These are phyloP conservation scores for Dascyllus trimaculatus DNA, from an alignment of 2,113 vertebrate genomes.

Conservation along the genomic window DNA sequence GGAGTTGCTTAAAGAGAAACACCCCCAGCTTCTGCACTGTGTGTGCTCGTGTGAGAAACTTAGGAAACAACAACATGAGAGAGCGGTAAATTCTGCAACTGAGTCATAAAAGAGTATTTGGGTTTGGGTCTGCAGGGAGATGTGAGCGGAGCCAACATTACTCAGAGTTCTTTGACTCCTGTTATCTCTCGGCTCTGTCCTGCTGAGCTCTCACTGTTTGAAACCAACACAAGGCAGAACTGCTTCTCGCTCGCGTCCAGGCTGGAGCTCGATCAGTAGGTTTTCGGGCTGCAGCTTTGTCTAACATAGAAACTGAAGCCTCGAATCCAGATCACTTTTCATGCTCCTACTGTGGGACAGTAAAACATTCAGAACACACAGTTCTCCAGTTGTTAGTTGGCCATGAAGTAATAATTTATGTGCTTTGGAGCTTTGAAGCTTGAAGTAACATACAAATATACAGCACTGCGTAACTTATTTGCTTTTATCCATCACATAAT, in stretches of 20 bases:
- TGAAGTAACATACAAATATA: too few species aligned
- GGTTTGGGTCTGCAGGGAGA: conserved; percentile 32
- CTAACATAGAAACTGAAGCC: neutral
- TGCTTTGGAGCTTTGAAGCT: neutral
- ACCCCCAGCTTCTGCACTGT: neutral
- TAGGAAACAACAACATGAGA: conserved; percentile 51
- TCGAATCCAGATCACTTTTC: conserved; percentile 14
- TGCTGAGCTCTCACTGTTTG: conserved; percentile 34
- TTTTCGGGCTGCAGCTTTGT: conserved; percentile 12
- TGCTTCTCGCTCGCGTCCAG: conserved; percentile 5
- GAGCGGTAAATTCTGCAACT: conserved; percentile 26
- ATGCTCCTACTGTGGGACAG: neutral
- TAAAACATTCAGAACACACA: neutral
- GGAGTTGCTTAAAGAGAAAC: conserved; percentile 52
- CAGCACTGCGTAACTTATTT: too few species aligned
- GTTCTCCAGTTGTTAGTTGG: neutral
- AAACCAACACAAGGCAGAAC: conserved; percentile 17
- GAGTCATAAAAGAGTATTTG: conserved; percentile 43
- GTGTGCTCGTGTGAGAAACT: neutral
- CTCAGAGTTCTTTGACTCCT: conserved; percentile 14
- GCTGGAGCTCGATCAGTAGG: conserved; percentile 27
- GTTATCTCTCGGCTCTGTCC: conserved; percentile 10
- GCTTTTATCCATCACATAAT: too few species aligned
- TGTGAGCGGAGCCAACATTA: conserved; percentile 32
- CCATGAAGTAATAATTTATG: neutral